phyloP scores from a whole-genome alignment of 2,113 vertebrate genomes.

The Varanus salvator region DNA sequence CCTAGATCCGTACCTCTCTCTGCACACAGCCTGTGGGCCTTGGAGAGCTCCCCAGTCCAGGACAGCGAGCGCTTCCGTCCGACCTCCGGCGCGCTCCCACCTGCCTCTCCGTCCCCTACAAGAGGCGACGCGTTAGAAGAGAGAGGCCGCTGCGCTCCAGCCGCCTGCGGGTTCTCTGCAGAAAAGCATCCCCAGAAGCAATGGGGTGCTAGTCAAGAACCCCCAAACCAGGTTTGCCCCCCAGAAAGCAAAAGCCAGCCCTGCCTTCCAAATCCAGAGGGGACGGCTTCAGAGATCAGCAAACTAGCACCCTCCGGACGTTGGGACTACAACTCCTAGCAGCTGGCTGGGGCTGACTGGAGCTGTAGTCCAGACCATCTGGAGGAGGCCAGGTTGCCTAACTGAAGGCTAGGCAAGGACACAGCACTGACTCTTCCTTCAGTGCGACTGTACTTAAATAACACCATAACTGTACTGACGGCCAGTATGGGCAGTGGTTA shows the following conservation, averaged over 20 bases:
- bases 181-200: not conserved
- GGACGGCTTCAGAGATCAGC: not conserved
- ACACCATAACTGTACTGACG: no score
- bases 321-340: no score
- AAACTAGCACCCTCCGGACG: no score
- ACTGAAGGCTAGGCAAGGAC: no score
- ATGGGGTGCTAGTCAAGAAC: accelerated
- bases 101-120: conserved; percentile 53
- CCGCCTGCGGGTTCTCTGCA: not conserved
- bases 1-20: conserved; percentile 56
- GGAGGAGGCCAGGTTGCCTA: no score
- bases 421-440: not conserved
- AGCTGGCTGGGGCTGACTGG: no score
- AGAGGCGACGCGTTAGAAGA: not conserved
- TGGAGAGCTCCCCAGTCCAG: conserved; percentile 44
- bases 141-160: not conserved
- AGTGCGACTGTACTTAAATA: no score
- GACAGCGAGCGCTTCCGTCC: conserved; percentile 39
- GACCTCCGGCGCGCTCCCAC: not conserved
- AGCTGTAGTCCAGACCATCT: no score
- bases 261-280: not conserved
- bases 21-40: conserved; percentile 26
- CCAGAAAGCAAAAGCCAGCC: not conserved
- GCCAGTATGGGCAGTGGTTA: no score
- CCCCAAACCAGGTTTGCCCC: no score